Base-by-base conservation (phyloP, 2,797 vertebrate species). In the Linurgus olivaceus region DNA sequence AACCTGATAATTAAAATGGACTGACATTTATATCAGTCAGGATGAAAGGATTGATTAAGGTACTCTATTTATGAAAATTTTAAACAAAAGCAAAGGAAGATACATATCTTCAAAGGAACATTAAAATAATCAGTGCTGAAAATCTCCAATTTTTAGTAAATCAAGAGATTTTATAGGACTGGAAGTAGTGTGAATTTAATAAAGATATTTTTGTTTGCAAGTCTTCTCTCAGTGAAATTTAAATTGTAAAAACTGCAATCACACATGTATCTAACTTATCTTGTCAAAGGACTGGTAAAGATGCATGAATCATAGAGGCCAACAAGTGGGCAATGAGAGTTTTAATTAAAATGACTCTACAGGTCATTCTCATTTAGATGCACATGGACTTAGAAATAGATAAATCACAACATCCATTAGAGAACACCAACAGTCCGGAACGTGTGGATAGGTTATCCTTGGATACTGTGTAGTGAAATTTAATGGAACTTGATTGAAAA, bases 311-410 rank as follows among this genome's bases (percentile, higher is more conserved):
- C 75, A 44, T 24, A 74, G 29, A 61, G n/a, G 55, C 28, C 65
- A 94, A 86, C 54, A 91, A 88, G 67, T 68, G 58, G 55, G 29
- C 54, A 88, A 78, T 44, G 40, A 58, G 59, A 85, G 35, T 86
- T 97, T 96, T 96, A 97, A 93, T 95, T 94, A 88, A 95, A 96
- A 74, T 86, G 70, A 83, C 89, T 94, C 50, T 25, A 16, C 20
- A 19, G 93, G 76, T 96, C 91, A 93, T 75, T 95, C 70, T 96
- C 66, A 94, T 92, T 93, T 94, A 91, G 38, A 52, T 58, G 45
- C 75, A 94, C 82, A 72, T 45, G 37, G 47, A 73, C 19, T 55
- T 65, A 78, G 47, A 57, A 83, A 91, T 19, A 16, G 62, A 84
- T 91, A 94, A 93, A 94, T 87, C 83, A 87, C 67, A 91, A 55